phyloP scores from a whole-genome alignment of 2,888 invertebrate genomes.

The Melinaea marsaeus region DNA sequence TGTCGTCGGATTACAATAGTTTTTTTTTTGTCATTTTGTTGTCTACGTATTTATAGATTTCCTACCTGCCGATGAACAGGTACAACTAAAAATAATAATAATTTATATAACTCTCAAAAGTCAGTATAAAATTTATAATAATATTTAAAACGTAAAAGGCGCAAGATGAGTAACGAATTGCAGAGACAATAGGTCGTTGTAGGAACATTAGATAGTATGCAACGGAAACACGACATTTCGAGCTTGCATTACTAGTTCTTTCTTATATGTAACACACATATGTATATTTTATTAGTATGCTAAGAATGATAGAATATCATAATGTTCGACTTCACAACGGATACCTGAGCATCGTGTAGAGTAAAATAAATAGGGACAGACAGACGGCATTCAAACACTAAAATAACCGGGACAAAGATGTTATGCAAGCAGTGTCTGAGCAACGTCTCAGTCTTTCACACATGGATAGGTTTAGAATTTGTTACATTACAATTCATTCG shows the following conservation, averaged over 20 bases:
- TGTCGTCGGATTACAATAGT: conserved; percentile 60
- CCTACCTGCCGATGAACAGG: conserved; percentile 10
- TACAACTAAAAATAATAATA: neutral
- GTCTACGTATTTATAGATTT: conserved; percentile 12
- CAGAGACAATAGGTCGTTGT: conserved; percentile 18
- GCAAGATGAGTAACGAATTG: conserved; percentile 3
- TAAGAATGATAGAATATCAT: neutral
- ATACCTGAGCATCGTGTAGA: conserved; percentile 8
- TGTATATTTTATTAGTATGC: neutral
- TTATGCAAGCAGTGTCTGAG: conserved; percentile 9
- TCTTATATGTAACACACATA: neutral
- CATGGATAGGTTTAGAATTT: too few species aligned
- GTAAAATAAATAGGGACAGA: conserved; percentile 19
- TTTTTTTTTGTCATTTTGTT: conserved; percentile 26
- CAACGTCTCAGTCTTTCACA: too few species aligned
- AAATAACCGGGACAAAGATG: conserved; percentile 6
- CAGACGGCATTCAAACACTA: conserved; percentile 17
- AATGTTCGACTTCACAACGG: neutral
- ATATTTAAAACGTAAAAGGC: neutral
- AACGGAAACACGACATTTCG: conserved; percentile 20
- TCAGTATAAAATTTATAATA: neutral
- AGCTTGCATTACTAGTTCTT: conserved; percentile 1
- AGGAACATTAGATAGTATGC: conserved; percentile 1
- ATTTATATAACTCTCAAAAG: neutral
- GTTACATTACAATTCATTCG: too few species aligned